Conservation (phyloP, 2,113 vertebrate genomes). For the Genyomyrus donnyi region DNA sequence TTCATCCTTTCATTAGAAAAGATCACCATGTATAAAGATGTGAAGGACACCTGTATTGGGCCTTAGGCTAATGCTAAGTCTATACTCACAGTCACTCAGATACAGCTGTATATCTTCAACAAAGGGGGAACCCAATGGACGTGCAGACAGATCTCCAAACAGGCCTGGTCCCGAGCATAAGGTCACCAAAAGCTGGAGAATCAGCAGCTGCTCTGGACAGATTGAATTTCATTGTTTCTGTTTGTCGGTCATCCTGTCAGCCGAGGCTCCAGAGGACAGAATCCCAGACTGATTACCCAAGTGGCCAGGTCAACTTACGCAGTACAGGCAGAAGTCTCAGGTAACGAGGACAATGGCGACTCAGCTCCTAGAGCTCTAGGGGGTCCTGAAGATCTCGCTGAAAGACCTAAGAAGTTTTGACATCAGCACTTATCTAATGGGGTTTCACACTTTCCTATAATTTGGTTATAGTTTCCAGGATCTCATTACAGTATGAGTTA, state of each 20-base stretch:
- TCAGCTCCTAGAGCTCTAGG: constrained; percentile 20
- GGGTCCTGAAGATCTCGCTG: constrained; percentile 13
- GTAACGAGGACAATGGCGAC: constrained; percentile 1
- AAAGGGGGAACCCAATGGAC: not conserved
- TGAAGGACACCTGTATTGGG: not conserved
- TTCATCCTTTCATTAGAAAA: not conserved
- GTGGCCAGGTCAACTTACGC: not conserved
- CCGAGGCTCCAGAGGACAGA: not conserved
- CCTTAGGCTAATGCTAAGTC: not conserved
- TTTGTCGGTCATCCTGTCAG: not conserved
- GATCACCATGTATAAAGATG: not conserved
- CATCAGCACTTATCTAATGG: not conserved
- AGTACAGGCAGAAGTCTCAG: constrained; percentile 1
- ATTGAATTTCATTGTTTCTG: not conserved
- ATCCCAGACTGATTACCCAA: not conserved
- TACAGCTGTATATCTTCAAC: not conserved
- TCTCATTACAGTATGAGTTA: constrained; percentile 4
- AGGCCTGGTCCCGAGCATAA: not conserved
- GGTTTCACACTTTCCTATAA: not conserved
- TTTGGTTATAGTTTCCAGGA: not conserved
- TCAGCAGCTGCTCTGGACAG: not conserved
- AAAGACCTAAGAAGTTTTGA: constrained; percentile 27
- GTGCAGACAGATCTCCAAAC: not conserved
- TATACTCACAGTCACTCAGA: not conserved
- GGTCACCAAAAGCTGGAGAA: not conserved